phyloP scores from a whole-genome alignment of 2,113 vertebrate species.

The Syngnathoides biaculeatus region DNA sequence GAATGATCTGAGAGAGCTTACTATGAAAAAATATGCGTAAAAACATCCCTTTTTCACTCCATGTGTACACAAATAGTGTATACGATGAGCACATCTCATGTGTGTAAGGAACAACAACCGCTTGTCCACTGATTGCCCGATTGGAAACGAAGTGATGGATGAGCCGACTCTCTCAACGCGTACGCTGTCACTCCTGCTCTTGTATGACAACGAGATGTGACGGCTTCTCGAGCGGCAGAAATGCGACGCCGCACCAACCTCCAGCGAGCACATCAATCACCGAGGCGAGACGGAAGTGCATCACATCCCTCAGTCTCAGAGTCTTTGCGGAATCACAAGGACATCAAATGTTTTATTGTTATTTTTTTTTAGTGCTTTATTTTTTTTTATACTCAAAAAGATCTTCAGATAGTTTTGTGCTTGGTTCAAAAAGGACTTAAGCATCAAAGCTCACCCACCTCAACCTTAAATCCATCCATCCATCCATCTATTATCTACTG shows the following conservation, averaged over 20 bases:
- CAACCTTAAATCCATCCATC: too few species aligned
- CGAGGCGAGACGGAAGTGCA: conserved; percentile 49
- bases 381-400: background rate
- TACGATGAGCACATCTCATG: background rate
- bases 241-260: conserved; percentile 52
- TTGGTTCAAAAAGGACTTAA: background rate
- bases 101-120: conserved; percentile 5
- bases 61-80: background rate
- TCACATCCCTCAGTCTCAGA: conserved; percentile 11
- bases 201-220: conserved; percentile 62
- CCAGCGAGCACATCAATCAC: conserved; percentile 66
- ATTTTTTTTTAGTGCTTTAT: background rate
- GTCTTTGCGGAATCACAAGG: conserved; percentile 47
- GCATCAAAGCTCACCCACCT: too few species aligned
- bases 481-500: too few species aligned
- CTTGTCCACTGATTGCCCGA: conserved; percentile 28
- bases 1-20: too few species aligned
- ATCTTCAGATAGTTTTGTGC: background rate
- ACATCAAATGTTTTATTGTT: conserved; percentile 15
- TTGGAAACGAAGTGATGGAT: conserved; percentile 44
- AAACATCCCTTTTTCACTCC: background rate
- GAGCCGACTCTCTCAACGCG: conserved; percentile 38
- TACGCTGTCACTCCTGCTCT: conserved; percentile 40
- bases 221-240: conserved; percentile 67
- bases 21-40: background rate